Percentiles rank a stretch among this genome's conserved stretches.
Evolutionary conservation across 2,797 vertebrate genomes (phyloP).

Genomic region (Fistularia tabacaria): DNA sequence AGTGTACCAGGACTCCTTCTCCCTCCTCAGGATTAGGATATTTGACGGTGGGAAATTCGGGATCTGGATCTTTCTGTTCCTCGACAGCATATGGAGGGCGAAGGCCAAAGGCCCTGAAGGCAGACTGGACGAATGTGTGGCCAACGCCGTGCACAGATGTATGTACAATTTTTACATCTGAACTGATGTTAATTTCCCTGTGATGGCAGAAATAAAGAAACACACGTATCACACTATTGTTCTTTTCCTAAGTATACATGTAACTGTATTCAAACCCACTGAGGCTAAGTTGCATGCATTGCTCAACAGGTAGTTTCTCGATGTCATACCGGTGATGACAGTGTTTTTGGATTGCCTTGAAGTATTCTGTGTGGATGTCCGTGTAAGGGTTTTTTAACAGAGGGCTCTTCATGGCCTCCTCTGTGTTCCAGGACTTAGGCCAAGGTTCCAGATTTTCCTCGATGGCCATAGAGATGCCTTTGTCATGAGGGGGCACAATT

Average conservation of each 20-base stretch:
- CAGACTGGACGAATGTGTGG: constrained; percentile 88
- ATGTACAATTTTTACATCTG: constrained; percentile 90
- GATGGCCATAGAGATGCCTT: constrained; percentile 85
- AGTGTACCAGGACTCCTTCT: constrained; percentile 89
- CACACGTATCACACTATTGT: too few relatives aligned
- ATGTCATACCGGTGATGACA: constrained; percentile 88
- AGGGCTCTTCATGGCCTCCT: constrained; percentile 73
- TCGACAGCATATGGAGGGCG: constrained; percentile 84
- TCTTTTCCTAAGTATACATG: background rate
- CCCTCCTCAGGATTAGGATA: constrained; percentile 98
- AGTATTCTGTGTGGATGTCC: constrained; percentile 81
- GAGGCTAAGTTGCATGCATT: background rate
- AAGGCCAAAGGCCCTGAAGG: constrained; percentile 89
- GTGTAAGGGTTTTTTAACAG: constrained; percentile 84
- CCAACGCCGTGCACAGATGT: constrained; percentile 96
- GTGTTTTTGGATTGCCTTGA: constrained; percentile 86
- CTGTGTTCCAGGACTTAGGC: constrained; percentile 87
- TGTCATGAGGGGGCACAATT: constrained; percentile 92
- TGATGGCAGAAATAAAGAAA: background rate
- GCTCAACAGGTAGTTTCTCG: background rate
- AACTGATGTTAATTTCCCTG: constrained; percentile 86
- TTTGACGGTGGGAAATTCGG: constrained; percentile 94
- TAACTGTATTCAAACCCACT: background rate
- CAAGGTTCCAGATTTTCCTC: constrained; percentile 90
- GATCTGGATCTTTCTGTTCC: constrained; percentile 93